Evolutionary conservation across 2,113 vertebrate species (phyloP), one percentile per base, ranked within the genome.

Genomic region (Callospermophilus lateralis): DNA sequence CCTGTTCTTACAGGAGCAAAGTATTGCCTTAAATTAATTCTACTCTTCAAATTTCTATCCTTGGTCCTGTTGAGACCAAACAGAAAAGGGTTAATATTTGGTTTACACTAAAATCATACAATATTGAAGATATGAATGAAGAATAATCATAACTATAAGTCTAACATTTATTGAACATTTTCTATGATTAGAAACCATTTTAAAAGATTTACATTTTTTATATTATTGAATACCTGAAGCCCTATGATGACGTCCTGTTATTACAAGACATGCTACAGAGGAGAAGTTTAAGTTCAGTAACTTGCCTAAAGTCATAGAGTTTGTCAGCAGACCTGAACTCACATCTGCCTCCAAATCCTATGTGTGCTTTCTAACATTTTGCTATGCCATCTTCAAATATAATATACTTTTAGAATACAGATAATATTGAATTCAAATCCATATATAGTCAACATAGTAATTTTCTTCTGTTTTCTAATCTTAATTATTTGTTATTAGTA

Each of bases 401-500:
- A 28, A 3, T 9, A 32, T 42, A 24, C 6, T 83, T 86, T 79
- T 37, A 80, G 34, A 77, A 39, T 28, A 79, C 4, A 86, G 73
- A 61, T 30, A 79, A 55, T 16, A 7, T 67, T 45, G 55, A 79
- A 89, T 70, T 13, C 30, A 68, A 80, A 42, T 48, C 11, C 70
- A 78, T 51, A 65, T 17, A 34, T 8, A 70, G 37, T 17, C 39
- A 74, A 79, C 8, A 81, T 32, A 63, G 3, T 93, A 1, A 89
- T 83, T 90, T 95, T n/a, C 34, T 84, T 92, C 89, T 84, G 9
- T 65, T 77, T 90, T 48, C 34, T 63, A 58, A 80, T 61, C 51
- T 84, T 94, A 74, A 3, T 1, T 42, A 58, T 79, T 96, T 84
- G 22, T 12, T 61, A 51, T 16, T 78, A 61, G 55, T n/a, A 53